Conservation (phyloP, 2,888 invertebrate species). For the Tetropium fuscum region DNA sequence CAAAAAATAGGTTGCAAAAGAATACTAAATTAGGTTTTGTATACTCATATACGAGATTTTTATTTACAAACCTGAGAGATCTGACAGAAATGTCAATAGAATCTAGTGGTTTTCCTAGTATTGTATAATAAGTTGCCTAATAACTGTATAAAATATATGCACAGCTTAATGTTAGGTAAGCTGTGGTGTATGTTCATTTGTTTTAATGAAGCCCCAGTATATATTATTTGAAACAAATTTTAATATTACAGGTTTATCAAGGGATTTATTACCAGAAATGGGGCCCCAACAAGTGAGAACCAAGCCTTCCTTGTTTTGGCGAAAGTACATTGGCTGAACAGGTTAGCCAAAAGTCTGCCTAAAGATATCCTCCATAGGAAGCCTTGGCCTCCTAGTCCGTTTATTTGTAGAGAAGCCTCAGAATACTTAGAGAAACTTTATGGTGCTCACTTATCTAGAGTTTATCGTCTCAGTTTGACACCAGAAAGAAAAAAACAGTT, state of each 20-base stretch:
- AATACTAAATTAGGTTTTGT: no score
- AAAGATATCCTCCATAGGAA: conserved; percentile 76
- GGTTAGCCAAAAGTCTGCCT: conserved; percentile 79
- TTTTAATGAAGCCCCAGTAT: no score
- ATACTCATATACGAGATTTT: no score
- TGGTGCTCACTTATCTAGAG: conserved; percentile 78
- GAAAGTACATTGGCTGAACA: conserved; percentile 82
- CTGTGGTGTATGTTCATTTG: no score
- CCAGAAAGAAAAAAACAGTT: conserved; percentile 81
- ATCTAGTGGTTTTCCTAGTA: no score
- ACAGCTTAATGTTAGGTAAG: no score
- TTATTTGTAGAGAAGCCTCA: conserved; percentile 80
- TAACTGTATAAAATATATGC: no score
- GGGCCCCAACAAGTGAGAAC: conserved; percentile 82
- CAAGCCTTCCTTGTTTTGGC: conserved; percentile 82
- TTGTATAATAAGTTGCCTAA: no score
- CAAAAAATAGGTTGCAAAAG: no score
- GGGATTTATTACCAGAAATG: conserved; percentile 91
- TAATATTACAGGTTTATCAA: conserved; percentile 62
- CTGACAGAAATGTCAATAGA: no score
- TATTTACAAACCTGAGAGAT: no score
- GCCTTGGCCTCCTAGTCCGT: conserved; percentile 84
- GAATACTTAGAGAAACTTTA: conserved; percentile 76
- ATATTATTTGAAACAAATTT: no score
- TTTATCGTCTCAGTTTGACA: conserved; percentile 78